Percentiles rank a stretch among this genome's conserved stretches.
Conservation (phyloP, 2,888 invertebrate species). For the Dexiosoma caninum region DNA sequence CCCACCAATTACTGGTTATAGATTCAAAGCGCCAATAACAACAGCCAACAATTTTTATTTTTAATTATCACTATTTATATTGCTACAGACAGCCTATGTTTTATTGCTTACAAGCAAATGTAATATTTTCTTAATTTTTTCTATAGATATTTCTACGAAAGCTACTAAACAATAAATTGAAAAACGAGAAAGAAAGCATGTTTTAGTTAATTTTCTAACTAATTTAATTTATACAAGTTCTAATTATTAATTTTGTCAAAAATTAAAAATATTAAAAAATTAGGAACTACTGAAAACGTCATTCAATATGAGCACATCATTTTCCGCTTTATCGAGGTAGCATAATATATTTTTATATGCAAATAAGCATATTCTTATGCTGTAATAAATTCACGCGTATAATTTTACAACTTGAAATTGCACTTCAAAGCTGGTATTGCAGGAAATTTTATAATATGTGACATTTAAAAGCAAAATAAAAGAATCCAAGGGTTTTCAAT, state of each 20-base stretch:
- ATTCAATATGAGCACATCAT: conserved; percentile 61
- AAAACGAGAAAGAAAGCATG: no score
- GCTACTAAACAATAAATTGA: no score
- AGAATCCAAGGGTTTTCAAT: no score
- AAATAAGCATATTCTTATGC: conserved; percentile 8
- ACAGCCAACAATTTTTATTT: no score
- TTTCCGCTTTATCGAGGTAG: conserved; percentile 66
- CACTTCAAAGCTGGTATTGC: neutral
- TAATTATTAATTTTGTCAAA: neutral
- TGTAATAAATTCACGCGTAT: neutral
- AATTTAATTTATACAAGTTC: neutral
- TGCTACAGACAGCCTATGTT: no score
- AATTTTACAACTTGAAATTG: neutral
- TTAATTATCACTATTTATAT: no score
- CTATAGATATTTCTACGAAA: no score
- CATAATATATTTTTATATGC: conserved; percentile 50
- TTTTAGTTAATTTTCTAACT: neutral
- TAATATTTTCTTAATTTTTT: no score
- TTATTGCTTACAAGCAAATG: no score
- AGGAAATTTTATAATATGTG: neutral
- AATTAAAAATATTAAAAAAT: neutral
- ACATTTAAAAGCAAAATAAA: neutral
- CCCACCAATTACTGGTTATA: no score
- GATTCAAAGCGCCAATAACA: no score
- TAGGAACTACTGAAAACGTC: neutral